Percentiles rank a stretch among this genome's conserved stretches.
phyloP scores from a whole-genome alignment of 2,888 invertebrate genomes.

The Epinotia brunnichana region DNA sequence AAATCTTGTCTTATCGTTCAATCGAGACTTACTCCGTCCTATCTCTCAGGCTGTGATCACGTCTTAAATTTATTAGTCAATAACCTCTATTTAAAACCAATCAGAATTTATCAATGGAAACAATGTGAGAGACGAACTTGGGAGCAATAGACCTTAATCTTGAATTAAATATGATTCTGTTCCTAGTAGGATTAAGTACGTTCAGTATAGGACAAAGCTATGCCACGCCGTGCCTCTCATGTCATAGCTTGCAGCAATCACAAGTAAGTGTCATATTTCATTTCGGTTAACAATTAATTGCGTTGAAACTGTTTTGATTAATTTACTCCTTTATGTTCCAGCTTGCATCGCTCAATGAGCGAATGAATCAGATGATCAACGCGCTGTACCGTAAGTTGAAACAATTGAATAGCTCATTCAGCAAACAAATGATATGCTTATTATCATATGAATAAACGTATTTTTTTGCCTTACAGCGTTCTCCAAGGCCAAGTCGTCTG shows the following conservation, averaged over 20 bases:
- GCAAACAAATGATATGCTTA: conserved; percentile 15
- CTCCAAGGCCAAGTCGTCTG: conserved; percentile 45
- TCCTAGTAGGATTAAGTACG: conserved; percentile 58
- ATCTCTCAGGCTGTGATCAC: conserved; percentile 46
- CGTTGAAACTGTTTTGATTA: not conserved
- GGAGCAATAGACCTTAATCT: conserved; percentile 16
- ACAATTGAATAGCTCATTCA: conserved; percentile 15
- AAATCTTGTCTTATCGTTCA: conserved; percentile 31
- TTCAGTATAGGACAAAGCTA: conserved; percentile 59
- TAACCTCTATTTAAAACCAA: conserved; percentile 40
- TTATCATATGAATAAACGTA: not conserved
- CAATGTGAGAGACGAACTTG: conserved; percentile 22
- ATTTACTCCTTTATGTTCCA: conserved; percentile 52
- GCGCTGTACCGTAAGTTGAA: conserved; percentile 72
- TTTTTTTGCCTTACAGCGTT: conserved; percentile 26
- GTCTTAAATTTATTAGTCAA: conserved; percentile 45
- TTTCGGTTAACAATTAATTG: not conserved
- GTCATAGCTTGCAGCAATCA: conserved; percentile 63
- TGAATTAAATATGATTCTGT: conserved; percentile 56
- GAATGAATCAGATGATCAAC: conserved; percentile 77
- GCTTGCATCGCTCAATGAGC: conserved; percentile 71
- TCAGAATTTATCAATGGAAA: conserved; percentile 4
- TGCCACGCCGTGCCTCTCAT: conserved; percentile 53
- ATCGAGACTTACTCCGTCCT: conserved; percentile 8
- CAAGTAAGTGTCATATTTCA: conserved; percentile 61